Percentiles rank a stretch among this genome's conserved stretches.
These are phyloP conservation scores for Rhingia campestris DNA, from an alignment of 2,888 invertebrate genomes.

Conservation along the genomic window DNA sequence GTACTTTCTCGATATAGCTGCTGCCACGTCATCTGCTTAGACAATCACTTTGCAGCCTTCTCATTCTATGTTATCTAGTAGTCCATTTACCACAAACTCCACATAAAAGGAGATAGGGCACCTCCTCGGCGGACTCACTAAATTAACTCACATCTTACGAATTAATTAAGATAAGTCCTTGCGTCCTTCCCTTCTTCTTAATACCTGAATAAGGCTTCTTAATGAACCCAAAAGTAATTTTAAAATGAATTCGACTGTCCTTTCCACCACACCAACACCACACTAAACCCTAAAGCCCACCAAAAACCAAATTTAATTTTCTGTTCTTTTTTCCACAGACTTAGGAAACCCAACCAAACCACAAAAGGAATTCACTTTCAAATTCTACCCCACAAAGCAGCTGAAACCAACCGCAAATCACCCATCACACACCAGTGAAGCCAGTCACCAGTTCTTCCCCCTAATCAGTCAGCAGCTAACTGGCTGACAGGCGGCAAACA, in stretches of 20 bases:
- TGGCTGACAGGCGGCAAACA: constrained; percentile 47
- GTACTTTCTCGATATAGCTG: too few species aligned
- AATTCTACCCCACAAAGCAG: constrained; percentile 9
- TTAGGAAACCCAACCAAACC: constrained; percentile 57
- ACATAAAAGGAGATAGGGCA: too few species aligned
- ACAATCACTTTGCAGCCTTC: too few species aligned
- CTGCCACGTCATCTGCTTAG: too few species aligned
- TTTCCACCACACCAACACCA: constrained; percentile 18
- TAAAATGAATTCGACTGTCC: background rate
- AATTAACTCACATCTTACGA: too few species aligned
- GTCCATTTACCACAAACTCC: too few species aligned
- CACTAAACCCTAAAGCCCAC: background rate
- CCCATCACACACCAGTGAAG: constrained; percentile 20
- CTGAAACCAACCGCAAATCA: constrained; percentile 54
- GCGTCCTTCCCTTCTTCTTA: too few species aligned
- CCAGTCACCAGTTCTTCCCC: constrained; percentile 8
- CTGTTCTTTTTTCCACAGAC: constrained; percentile 38
- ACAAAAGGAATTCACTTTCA: constrained; percentile 39
- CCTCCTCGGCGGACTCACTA: too few species aligned
- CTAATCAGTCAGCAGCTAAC: constrained; percentile 46
- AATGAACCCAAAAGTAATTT: too few species aligned
- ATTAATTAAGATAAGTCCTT: too few species aligned
- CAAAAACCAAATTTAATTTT: constrained; percentile 47
- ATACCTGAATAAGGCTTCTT: too few species aligned
- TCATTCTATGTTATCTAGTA: too few species aligned